Evolutionary conservation across 1,140 invertebrate species (phyloP), one percentile per base, ranked within the genome.

Genomic region (Himalopsyche phryganea): DNA sequence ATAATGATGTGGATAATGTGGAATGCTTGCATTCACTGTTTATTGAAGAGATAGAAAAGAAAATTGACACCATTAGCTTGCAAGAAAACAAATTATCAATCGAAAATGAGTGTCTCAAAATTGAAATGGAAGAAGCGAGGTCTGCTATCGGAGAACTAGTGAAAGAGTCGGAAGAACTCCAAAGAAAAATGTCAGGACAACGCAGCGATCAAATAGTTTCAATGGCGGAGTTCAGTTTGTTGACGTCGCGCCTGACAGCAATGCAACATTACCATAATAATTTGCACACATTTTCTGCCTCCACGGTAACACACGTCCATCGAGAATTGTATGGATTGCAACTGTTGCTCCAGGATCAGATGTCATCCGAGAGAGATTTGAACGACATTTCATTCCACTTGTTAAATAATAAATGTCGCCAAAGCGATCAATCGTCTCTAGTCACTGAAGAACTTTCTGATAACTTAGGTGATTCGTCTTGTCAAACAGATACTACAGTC

Each of bases 191-290:
- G 7, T 23, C 48, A 6, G 15, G 11, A 6, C 41, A 49, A 10
- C 23, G 52, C 14, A 60, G 51, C 23, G 47, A 51, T 41, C 51
- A 44, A 13, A 45, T 55, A 6, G 45, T 63, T 10, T 23, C 7
- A 1, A 38, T 48, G 44, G 61, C 61, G 0, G 61, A 63, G 28
- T 59, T 56, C 36, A 59, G 51, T 23, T 44, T 59, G n/a, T 42
- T 59, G 20, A 44, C 18, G 10, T 63, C 61, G 11, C 42, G 48
- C 14, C 28, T 56, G 9, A 36, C 52, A 5, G 42, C 57, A 7
- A 38, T 52, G 11, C 47, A 56, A 11, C 61, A 63, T 36, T 49
- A 60, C 40, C 56, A 63, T 28, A 10, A 15, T n/a, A 51, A 46
- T 13, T 23, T 60, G 4, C 61, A 59, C 19, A 20, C 47, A 2